Evolutionary conservation across 2,113 vertebrate genomes (phyloP), one percentile per base, ranked within the genome.

Genomic region (Ceyx cyanopectus): DNA sequence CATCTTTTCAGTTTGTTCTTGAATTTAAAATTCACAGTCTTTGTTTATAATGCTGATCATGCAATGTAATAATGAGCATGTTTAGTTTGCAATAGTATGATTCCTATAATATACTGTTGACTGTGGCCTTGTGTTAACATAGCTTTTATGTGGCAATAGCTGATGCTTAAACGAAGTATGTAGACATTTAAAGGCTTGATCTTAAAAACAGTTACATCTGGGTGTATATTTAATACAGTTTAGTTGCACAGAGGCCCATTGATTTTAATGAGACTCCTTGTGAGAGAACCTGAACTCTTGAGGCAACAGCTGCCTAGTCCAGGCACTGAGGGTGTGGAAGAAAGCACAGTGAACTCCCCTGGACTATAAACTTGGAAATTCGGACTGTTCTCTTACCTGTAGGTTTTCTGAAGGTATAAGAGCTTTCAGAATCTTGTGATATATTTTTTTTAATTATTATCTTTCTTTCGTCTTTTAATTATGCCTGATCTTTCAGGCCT

Each of bases 201-300:
- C 58, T 89, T 62, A 34, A 67, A 68, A 74, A 16, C 81, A 81
- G 66, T 60, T 79, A 57, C 24, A 74, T 67, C 77, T 88, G 30
- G 58, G 76, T 78, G 68, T 85, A 9, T 58, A 27, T 86, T 88
- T 83, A 50, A 66, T 66, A 21, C 5, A 50, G 68, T 56, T 92
- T 60, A 65, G 48, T 63, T 87, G 79, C 72, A 68, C 81, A 72
- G 81, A 81, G 62, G 54, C 62, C 58, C 62, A n/a, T 82, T 68
- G 87, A 66, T 89, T 94, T 84, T 92, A 75, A 56, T 82, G 82
- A 87, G 26, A 53, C 30, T 89, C 29, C 34, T 72, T 75, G 58
- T 72, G 76, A 79, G 74, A 78, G 77, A 70, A 61, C 3, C 19
- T 63, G 74, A 87, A 45, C 48, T 84, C 50, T 23, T 46, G 57